Evolutionary conservation across 2,797 vertebrate species (phyloP).

Genomic region (Girardinus metallicus): DNA sequence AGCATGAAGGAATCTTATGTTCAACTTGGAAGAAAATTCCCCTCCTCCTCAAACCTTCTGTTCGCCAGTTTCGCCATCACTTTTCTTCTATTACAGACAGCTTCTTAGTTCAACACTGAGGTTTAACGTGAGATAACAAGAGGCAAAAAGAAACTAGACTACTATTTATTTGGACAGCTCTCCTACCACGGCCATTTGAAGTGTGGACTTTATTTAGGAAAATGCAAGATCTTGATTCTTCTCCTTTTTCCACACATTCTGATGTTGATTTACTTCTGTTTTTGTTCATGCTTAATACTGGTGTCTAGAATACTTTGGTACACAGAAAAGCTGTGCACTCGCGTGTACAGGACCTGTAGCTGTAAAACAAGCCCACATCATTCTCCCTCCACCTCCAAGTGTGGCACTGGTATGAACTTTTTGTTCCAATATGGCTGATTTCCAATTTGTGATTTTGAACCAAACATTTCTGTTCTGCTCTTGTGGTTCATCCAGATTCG

Average conservation of each 20-base stretch:
- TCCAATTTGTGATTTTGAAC: not conserved
- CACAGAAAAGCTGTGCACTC: not conserved
- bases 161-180: not conserved
- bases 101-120: not conserved
- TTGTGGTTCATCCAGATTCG: not conserved
- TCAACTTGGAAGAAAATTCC: slow-evolving; percentile 1
- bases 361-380: not conserved
- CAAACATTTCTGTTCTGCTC: not conserved
- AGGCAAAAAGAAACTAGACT: not conserved
- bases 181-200: not conserved
- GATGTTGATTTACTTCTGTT: not conserved
- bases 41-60: slow-evolving; percentile 3
- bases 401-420: not conserved
- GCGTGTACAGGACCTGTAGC: not conserved
- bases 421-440: not conserved
- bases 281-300: no score
- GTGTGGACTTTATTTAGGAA: not conserved
- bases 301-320: not conserved
- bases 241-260: not conserved
- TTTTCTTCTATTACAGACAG: not conserved
- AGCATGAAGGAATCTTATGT: not conserved
- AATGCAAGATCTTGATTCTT: not conserved
- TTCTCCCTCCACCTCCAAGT: not conserved
- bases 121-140: not conserved
- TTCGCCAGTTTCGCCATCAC: slow-evolving; percentile 5